These are phyloP conservation scores for Mesochorus sp. DNA, from an alignment of 2,888 invertebrate genomes.

Conservation along the genomic window DNA sequence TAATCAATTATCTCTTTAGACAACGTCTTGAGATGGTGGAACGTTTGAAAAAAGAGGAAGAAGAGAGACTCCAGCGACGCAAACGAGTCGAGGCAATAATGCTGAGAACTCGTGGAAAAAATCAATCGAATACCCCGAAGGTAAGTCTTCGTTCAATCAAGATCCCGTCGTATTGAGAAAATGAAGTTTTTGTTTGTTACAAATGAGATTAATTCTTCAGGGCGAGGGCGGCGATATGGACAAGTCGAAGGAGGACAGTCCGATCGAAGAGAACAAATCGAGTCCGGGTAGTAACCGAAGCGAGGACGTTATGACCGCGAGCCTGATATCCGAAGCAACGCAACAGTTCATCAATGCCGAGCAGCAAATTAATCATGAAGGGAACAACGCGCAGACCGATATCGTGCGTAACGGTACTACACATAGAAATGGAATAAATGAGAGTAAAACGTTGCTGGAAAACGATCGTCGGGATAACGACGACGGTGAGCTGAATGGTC, in stretches of 20 bases:
- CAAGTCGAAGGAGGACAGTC: constrained; percentile 79
- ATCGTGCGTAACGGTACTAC: constrained; percentile 76
- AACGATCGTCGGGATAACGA: constrained; percentile 76
- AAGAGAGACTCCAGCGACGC: constrained; percentile 93
- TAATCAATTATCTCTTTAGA: constrained; percentile 79
- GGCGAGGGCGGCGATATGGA: constrained; percentile 78
- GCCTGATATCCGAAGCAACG: constrained; percentile 80
- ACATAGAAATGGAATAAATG: constrained; percentile 77
- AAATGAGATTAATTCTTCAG: constrained; percentile 57
- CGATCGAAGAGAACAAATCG: constrained; percentile 76
- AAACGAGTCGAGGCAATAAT: constrained; percentile 96
- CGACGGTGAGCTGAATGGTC: constrained; percentile 79
- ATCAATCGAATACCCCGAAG: constrained; percentile 82
- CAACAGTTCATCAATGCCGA: constrained; percentile 79
- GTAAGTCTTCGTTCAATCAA: constrained; percentile 69
- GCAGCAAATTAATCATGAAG: constrained; percentile 73
- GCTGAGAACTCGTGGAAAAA: constrained; percentile 90
- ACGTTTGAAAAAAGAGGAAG: constrained; percentile 92
- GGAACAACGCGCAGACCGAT: constrained; percentile 70
- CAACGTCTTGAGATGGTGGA: constrained; percentile 92
- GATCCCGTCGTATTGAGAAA: neutral
- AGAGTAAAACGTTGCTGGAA: constrained; percentile 76
- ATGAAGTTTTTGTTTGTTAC: neutral
- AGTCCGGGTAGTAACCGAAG: constrained; percentile 72
- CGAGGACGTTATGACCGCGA: constrained; percentile 79